Evolutionary conservation across 2,888 invertebrate genomes (phyloP), one percentile per base, ranked within the genome.

Genomic region (Noctua fimbriata): DNA sequence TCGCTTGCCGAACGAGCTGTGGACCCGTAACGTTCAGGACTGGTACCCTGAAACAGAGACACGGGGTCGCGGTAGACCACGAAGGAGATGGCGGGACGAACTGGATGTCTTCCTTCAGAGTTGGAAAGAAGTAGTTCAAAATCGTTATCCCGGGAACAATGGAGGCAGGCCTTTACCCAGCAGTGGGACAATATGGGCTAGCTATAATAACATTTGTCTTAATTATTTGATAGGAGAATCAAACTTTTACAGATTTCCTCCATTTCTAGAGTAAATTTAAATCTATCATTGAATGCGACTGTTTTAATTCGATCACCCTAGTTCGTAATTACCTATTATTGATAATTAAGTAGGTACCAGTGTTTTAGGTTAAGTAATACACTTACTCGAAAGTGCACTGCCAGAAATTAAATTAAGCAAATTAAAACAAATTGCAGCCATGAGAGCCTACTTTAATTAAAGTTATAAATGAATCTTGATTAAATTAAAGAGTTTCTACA

Each of bases 371-470:
- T 44, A 52, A 55, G 65, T 28, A 70, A 65, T n/a, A 24, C 41
- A 44, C 36, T 52, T 32, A 58, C 28, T 52, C 1, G 18, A 49
- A 73, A 79, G 24, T 28, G 41, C 65, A 58, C 18, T 2, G 12
- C n/a, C 21, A 49, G 44, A 72, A 69, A 58, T 69, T 32, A 65
- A 75, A 58, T 75, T 47, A 41, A 7, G 16, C 16, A 66, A 41
- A 78, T 74, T 71, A 49, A 74, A 79, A 44, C 69, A 69, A 83
- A 72, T 49, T 75, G 69, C 79, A 83, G 36, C 44, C 71, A 69
- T 41, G 55, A n/a, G 44, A 78, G 58, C 36, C 36, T 71, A 47
- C 24, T 65, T 72, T 72, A 75, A 83, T 79, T 83, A 52, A 74
- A 79, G 10, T 83, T 79, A 28, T 79, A 65, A 79, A 69, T 72